phyloP scores from a whole-genome alignment of 2,797 vertebrate genomes.

The Micropoecilia bifurca region DNA sequence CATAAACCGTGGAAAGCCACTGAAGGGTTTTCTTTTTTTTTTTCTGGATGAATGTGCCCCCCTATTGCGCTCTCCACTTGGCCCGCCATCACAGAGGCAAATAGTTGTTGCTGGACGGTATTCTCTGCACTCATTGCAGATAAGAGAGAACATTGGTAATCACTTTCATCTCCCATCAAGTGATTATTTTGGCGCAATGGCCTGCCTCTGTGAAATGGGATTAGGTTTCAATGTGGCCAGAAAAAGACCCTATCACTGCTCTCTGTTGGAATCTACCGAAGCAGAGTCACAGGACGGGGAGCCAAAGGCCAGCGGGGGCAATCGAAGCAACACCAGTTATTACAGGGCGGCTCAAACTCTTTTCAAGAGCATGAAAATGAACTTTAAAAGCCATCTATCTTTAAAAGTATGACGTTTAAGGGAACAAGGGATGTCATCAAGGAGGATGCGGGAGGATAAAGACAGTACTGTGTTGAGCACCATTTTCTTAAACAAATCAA shows the following conservation, averaged over 20 bases:
- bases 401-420: slow-evolving; percentile 37
- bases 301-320: slow-evolving; percentile 44
- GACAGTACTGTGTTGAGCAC: slow-evolving; percentile 30
- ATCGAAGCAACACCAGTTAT: slow-evolving; percentile 27
- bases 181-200: slow-evolving; percentile 74
- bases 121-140: slow-evolving; percentile 74
- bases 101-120: slow-evolving; percentile 63
- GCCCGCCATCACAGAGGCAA: slow-evolving; percentile 61
- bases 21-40: slow-evolving; percentile 21
- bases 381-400: slow-evolving; percentile 3
- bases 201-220: slow-evolving; percentile 74
- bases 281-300: slow-evolving; percentile 44
- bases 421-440: slow-evolving; percentile 36
- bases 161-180: slow-evolving; percentile 80
- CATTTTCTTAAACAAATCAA: slow-evolving; percentile 62
- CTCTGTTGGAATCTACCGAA: slow-evolving; percentile 64
- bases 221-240: slow-evolving; percentile 71
- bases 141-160: slow-evolving; percentile 79
- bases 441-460: slow-evolving; percentile 17
- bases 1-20: slow-evolving; percentile 43
- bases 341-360: slow-evolving; percentile 20
- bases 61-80: slow-evolving; percentile 42
- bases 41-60: slow-evolving; percentile 28
- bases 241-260: slow-evolving; percentile 48
- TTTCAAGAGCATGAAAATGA: slow-evolving; percentile 28